Conservation (phyloP, 2,113 vertebrate species). For the Tetrao urogallus region DNA sequence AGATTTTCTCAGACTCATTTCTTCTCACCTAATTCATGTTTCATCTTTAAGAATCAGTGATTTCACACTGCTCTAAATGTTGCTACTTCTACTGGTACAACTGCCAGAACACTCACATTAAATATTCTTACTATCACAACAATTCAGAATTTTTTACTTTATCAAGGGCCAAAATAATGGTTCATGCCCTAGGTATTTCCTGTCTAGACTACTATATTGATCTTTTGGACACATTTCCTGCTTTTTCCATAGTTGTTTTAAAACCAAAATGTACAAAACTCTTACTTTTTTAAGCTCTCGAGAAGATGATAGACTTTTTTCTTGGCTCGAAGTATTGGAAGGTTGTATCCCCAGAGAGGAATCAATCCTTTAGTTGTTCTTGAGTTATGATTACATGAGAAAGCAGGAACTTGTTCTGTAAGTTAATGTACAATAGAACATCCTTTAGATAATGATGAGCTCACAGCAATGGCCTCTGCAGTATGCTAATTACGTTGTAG, state of each 20-base stretch:
- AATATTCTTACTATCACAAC: conserved; percentile 30
- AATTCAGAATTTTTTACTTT: conserved; percentile 65
- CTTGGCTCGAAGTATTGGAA: neutral
- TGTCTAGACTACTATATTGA: conserved; percentile 76
- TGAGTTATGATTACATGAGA: neutral
- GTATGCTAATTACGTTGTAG: neutral
- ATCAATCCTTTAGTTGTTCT: neutral
- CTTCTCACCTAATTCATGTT: conserved; percentile 64
- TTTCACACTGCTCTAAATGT: neutral
- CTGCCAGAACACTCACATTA: conserved; percentile 33
- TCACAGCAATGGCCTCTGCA: neutral
- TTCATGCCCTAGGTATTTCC: conserved; percentile 75
- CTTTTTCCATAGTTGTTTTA: conserved; percentile 55
- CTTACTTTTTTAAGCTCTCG: neutral
- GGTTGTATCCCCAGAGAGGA: neutral
- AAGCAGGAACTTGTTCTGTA: neutral
- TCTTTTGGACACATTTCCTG: conserved; percentile 49
- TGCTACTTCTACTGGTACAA: conserved; percentile 20
- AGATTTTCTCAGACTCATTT: conserved; percentile 34
- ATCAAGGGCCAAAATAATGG: conserved; percentile 55
- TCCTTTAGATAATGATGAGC: neutral
- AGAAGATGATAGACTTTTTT: neutral
- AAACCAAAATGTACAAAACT: conserved; percentile 14
- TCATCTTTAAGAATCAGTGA: conserved; percentile 26
- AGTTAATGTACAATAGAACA: neutral